These are phyloP conservation scores for Maniola jurtina DNA, from an alignment of 1,140 invertebrate genomes.

Conservation along the genomic window DNA sequence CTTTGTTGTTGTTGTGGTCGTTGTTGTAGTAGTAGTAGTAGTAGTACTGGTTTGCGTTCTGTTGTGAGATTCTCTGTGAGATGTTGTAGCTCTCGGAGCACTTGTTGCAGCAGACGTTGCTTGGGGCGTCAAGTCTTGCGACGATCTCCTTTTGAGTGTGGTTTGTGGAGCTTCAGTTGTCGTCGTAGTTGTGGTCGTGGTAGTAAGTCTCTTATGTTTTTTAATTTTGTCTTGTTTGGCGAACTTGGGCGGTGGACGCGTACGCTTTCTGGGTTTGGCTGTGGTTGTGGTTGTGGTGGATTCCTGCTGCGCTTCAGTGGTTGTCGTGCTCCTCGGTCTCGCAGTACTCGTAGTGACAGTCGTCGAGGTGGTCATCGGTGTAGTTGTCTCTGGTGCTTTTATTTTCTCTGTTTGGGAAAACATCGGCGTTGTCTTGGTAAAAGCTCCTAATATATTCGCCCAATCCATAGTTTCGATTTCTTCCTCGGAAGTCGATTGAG, in stretches of 20 bases:
- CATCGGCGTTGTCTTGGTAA: constrained; percentile 64
- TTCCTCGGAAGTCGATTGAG: constrained; percentile 34
- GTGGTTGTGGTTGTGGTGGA: constrained; percentile 45
- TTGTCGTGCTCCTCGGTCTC: constrained; percentile 27
- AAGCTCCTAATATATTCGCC: constrained; percentile 59
- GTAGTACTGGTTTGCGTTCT: constrained; percentile 22
- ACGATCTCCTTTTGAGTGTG: constrained; percentile 32
- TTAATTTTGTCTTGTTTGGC: constrained; percentile 62
- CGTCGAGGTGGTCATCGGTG: constrained; percentile 40
- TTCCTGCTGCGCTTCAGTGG: constrained; percentile 39
- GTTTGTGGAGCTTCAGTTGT: constrained; percentile 43
- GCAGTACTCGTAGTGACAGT: constrained; percentile 16
- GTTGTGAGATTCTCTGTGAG: constrained; percentile 28
- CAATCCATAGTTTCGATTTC: constrained; percentile 50
- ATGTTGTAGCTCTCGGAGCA: constrained; percentile 31
- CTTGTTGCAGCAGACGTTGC: constrained; percentile 50
- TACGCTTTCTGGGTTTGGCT: constrained; percentile 55
- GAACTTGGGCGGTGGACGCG: constrained; percentile 67
- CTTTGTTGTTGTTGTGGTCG: constrained; percentile 29
- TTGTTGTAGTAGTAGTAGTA: constrained; percentile 30
- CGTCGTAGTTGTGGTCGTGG: constrained; percentile 32
- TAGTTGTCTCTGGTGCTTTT: constrained; percentile 32
- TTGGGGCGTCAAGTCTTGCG: constrained; percentile 49
- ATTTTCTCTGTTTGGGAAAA: constrained; percentile 32
- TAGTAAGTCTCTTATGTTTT: constrained; percentile 63